phyloP scores from a whole-genome alignment of 2,113 vertebrate genomes.

The Hiodon alosoides region DNA sequence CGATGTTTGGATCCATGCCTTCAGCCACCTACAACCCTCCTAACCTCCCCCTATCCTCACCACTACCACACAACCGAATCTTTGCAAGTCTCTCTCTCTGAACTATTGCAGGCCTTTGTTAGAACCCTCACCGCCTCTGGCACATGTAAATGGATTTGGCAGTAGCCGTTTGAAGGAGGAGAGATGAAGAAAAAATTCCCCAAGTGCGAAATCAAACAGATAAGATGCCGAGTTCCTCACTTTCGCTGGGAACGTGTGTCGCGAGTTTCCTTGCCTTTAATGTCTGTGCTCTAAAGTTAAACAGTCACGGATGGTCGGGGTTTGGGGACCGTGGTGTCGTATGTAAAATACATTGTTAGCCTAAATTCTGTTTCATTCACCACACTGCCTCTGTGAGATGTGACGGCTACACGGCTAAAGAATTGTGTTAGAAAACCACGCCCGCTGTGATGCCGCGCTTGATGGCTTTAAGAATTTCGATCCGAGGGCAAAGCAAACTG shows the following conservation, averaged over 20 bases:
- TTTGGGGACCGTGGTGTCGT: slow-evolving; percentile 42
- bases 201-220: slow-evolving; percentile 77
- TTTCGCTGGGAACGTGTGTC: slow-evolving; percentile 64
- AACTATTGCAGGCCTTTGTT: slow-evolving; percentile 65
- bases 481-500: no score
- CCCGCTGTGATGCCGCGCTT: no score
- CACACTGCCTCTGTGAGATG: slow-evolving; percentile 13
- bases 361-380: slow-evolving; percentile 17
- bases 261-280: slow-evolving; percentile 66
- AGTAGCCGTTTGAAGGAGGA: slow-evolving; percentile 74
- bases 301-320: slow-evolving; percentile 62
- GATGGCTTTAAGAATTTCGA: no score
- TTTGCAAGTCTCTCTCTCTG: slow-evolving; percentile 35
- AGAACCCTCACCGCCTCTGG: slow-evolving; percentile 65
- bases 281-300: slow-evolving; percentile 62
- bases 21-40: slow-evolving; percentile 27
- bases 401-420: slow-evolving; percentile 7
- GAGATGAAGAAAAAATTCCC: slow-evolving; percentile 75
- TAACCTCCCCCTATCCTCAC: slow-evolving; percentile 31
- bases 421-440: not conserved
- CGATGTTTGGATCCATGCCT: slow-evolving; percentile 33
- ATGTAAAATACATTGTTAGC: slow-evolving; percentile 35
- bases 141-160: slow-evolving; percentile 75
- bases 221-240: slow-evolving; percentile 63
- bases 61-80: slow-evolving; percentile 36